Conservation (phyloP, 2,113 vertebrate species). For the Sapayoa aenigma region DNA sequence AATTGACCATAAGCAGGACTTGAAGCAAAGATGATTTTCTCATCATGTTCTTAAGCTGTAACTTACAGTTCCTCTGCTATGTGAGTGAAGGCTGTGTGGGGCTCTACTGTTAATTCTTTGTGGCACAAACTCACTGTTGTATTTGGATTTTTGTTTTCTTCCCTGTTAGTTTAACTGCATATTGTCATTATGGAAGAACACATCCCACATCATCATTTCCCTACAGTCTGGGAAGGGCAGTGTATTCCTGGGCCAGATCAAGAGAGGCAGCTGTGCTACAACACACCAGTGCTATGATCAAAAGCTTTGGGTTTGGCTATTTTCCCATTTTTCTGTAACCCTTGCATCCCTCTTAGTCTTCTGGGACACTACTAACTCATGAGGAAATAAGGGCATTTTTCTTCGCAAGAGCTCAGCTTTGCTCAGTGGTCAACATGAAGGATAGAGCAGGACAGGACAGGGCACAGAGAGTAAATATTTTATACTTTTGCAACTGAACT, state of each 20-base stretch:
- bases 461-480: background rate
- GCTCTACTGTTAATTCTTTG: background rate
- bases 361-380: background rate
- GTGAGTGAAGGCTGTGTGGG: background rate
- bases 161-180: background rate
- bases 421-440: background rate
- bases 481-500: background rate
- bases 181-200: background rate
- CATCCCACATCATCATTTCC: background rate
- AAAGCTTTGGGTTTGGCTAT: background rate
- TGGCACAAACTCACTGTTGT: background rate
- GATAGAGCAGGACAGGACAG: background rate
- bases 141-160: background rate
- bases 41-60: background rate
- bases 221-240: background rate
- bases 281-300: background rate
- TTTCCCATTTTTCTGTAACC: background rate
- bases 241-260: background rate
- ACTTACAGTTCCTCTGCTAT: background rate
- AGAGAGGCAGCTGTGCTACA: background rate
- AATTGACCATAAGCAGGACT: background rate
- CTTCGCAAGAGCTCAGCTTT: background rate
- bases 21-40: background rate
- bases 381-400: background rate
- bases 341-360: background rate